Conservation (phyloP, 2,888 invertebrate species). For the Eristalinus sepulchralis region DNA sequence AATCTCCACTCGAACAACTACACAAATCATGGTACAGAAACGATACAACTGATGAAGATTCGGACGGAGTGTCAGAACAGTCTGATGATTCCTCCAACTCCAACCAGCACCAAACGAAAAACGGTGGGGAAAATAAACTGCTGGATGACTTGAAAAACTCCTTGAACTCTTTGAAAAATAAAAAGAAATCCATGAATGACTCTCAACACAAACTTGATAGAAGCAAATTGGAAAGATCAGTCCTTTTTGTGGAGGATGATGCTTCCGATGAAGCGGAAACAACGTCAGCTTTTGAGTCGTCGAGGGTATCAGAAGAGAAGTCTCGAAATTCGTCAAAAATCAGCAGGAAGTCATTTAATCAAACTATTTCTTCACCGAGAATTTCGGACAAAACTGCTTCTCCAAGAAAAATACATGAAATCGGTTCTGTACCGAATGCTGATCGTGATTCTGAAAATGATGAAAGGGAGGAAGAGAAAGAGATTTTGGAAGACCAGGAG, state of each 20-base stretch:
- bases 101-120: not conserved
- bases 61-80: not conserved
- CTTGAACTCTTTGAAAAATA: not conserved
- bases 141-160: not conserved
- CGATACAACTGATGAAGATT: not conserved
- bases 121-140: not conserved
- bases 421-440: not conserved
- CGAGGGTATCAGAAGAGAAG: not conserved
- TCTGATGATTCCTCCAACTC: too few species aligned
- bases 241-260: not conserved
- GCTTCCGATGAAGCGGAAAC: not conserved
- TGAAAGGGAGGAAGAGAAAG: conserved; percentile 12
- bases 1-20: not conserved
- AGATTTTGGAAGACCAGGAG: conserved; percentile 36
- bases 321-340: not conserved
- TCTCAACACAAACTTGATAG: not conserved
- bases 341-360: not conserved
- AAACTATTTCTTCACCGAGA: not conserved
- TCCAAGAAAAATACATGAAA: not conserved
- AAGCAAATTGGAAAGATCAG: not conserved
- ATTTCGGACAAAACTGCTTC: not conserved
- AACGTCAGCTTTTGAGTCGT: not conserved
- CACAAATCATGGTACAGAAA: not conserved
- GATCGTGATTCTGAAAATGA: not conserved
- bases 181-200: not conserved